Evolutionary conservation across 2,113 vertebrate species (phyloP).

Genomic region (Vulpes ferrilata): DNA sequence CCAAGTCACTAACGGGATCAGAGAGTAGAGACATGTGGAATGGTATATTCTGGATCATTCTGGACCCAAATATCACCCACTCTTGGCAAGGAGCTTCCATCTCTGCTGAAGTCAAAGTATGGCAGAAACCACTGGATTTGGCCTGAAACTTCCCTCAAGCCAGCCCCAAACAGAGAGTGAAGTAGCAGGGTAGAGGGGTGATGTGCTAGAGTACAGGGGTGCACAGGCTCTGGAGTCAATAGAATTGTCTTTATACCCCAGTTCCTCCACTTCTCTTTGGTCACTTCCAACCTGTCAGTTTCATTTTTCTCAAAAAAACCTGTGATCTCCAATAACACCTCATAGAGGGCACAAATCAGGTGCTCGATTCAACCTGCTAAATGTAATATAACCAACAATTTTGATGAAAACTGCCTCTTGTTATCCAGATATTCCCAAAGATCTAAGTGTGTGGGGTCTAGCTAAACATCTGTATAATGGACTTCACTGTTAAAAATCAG

Average conservation of each 20-base stretch:
- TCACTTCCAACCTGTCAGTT: background rate
- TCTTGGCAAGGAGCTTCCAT: background rate
- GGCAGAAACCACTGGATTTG: background rate
- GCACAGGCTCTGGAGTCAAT: background rate
- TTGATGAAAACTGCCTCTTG: background rate
- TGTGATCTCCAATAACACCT: background rate
- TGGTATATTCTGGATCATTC: background rate
- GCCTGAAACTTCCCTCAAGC: background rate
- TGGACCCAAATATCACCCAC: background rate
- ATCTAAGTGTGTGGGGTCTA: background rate
- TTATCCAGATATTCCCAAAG: conserved; percentile 1
- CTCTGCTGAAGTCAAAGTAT: conserved; percentile 13
- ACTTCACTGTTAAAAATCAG: background rate
- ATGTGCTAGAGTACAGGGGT: background rate
- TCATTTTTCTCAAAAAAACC: conserved; percentile 27
- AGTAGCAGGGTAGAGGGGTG: background rate
- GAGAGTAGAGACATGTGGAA: background rate
- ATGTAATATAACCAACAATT: background rate
- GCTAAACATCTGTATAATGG: background rate
- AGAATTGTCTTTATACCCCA: background rate
- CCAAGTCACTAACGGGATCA: background rate
- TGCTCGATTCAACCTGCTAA: background rate
- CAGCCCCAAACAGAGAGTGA: background rate
- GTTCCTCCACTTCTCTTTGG: background rate
- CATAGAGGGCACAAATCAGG: background rate